A percentile compares a stretch with the other conserved stretches of the same genome.
phyloP scores from a whole-genome alignment of 1,140 invertebrate genomes.

The Meloidogyne exigua region DNA sequence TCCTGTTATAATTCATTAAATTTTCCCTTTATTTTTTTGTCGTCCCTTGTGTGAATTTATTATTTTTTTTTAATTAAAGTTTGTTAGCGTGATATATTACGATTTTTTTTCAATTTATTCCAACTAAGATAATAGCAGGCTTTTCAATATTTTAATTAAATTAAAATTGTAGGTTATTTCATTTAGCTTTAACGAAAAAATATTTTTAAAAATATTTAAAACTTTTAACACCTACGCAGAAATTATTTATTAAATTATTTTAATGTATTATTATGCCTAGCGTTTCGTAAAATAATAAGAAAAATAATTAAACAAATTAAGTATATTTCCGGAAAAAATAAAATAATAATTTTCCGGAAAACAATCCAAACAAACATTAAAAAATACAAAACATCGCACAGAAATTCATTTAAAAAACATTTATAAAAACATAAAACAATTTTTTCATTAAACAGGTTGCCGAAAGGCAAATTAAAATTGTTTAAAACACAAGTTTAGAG shows the following conservation, averaged over 20 bases:
- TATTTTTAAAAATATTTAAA: background rate
- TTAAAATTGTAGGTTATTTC: slow-evolving; percentile 1
- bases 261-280: too few relatives aligned
- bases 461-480: background rate
- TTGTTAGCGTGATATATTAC: background rate
- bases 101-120: background rate
- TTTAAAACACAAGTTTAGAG: background rate
- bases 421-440: too few relatives aligned
- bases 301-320: too few relatives aligned
- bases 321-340: background rate
- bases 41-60: background rate
- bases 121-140: background rate
- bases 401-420: too few relatives aligned
- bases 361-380: background rate
- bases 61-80: background rate
- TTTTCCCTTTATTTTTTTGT: background rate
- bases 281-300: too few relatives aligned
- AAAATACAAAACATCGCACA: too few relatives aligned
- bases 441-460: too few relatives aligned
- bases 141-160: background rate
- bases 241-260: too few relatives aligned
- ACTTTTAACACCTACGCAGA: background rate
- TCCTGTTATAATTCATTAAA: background rate
- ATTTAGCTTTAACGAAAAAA: background rate
- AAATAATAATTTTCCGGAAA: background rate